These are phyloP conservation scores for Trachelus iudaicus DNA, from an alignment of 2,888 invertebrate genomes.

Conservation along the genomic window DNA sequence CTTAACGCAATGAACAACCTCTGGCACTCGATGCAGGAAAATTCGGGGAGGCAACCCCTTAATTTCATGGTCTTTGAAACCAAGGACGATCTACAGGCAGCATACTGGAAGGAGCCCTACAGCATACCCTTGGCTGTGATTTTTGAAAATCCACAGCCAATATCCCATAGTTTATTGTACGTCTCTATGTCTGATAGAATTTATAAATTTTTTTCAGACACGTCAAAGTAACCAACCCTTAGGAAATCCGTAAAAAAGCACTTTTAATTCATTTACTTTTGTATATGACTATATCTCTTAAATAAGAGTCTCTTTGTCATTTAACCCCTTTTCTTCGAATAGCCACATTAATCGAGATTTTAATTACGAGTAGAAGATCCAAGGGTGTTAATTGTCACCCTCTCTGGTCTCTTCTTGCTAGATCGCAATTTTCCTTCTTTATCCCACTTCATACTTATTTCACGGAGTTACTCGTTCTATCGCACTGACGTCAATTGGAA, in stretches of 20 bases:
- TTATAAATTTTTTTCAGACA: neutral
- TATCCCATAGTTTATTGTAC: constrained; percentile 68
- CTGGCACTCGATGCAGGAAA: constrained; percentile 68
- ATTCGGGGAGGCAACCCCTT: constrained; percentile 70
- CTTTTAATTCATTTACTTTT: neutral
- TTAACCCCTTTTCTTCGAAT: neutral
- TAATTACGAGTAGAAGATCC: neutral
- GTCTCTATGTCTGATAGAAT: constrained; percentile 24
- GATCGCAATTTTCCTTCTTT: neutral
- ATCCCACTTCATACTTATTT: neutral
- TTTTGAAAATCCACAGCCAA: constrained; percentile 69
- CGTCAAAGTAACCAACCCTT: neutral
- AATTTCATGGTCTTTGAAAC: constrained; percentile 75
- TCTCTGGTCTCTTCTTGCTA: neutral
- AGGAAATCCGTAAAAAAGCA: neutral
- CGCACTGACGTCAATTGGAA: neutral
- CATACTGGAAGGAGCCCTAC: constrained; percentile 75
- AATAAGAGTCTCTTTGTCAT: neutral
- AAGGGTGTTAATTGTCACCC: neutral
- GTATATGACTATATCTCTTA: neutral
- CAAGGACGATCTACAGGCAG: constrained; percentile 75
- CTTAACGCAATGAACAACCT: constrained; percentile 73
- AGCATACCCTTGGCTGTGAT: constrained; percentile 79
- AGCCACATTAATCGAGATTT: neutral
- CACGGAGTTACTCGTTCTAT: neutral